Evolutionary conservation across 2,888 invertebrate species (phyloP).

Genomic region (Lepidochrysops patricia): DNA sequence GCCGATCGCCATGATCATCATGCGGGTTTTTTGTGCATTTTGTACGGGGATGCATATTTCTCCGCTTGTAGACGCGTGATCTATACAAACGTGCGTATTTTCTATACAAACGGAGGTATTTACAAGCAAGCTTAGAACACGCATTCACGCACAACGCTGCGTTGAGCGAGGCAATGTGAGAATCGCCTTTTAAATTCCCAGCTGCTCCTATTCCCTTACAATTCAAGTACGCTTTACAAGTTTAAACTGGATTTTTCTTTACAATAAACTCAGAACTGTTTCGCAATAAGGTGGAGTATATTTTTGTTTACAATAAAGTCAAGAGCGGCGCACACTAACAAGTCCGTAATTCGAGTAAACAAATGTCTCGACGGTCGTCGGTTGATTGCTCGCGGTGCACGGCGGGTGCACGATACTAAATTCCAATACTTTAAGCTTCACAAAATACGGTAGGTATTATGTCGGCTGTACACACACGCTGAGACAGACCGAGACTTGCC

Average conservation of each 20-base stretch:
- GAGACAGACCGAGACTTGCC: too few species aligned
- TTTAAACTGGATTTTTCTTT: background rate
- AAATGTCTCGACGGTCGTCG: slow-evolving; percentile 10
- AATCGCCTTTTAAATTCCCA: too few species aligned
- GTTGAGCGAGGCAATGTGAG: too few species aligned
- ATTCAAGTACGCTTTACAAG: background rate
- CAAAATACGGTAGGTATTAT: background rate
- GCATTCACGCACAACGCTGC: too few species aligned
- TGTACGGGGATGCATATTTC: too few species aligned
- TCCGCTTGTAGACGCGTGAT: too few species aligned
- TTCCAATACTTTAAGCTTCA: background rate
- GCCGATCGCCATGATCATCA: too few species aligned
- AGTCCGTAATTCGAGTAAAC: background rate
- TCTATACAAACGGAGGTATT: too few species aligned
- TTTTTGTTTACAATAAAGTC: background rate
- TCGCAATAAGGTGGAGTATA: background rate
- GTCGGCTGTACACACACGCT: background rate
- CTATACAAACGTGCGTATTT: too few species aligned
- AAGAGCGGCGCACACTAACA: background rate
- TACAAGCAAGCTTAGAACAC: too few species aligned
- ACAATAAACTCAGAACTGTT: background rate
- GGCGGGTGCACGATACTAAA: slow-evolving; percentile 11
- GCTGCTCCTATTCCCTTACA: background rate
- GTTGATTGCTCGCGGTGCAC: slow-evolving; percentile 17
- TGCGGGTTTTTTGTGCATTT: too few species aligned